Evolutionary conservation across 2,797 vertebrate genomes (phyloP).

Genomic region (Myiotriccus ornatus): DNA sequence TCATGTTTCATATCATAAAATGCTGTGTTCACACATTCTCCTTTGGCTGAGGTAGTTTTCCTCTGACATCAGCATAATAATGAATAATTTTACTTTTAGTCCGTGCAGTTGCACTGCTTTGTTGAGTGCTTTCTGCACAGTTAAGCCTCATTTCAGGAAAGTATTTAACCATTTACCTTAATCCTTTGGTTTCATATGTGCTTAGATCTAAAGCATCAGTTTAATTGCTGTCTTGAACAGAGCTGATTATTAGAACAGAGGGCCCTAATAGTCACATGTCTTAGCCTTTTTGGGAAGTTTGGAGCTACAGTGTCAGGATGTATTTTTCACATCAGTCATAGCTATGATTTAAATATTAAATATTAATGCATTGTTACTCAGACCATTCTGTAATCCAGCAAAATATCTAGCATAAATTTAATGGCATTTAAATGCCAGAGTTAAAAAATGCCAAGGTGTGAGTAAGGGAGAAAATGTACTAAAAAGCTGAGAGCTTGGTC

Average conservation of each 20-base stretch:
- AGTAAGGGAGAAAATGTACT: not conserved
- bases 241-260: not conserved
- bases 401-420: not conserved
- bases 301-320: not conserved
- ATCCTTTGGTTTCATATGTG: not conserved
- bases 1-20: constrained; percentile 7
- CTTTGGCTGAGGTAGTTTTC: constrained; percentile 22
- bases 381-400: not conserved
- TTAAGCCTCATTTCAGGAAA: not conserved
- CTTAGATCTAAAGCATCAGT: not conserved
- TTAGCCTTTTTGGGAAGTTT: constrained; percentile 31
- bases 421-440: not conserved
- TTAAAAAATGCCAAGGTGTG: not conserved
- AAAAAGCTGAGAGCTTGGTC: not conserved
- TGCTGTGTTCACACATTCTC: constrained; percentile 17
- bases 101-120: constrained; percentile 16
- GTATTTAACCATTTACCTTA: not conserved
- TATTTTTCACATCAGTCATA: constrained; percentile 31
- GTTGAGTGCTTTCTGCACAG: not conserved
- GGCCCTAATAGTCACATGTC: not conserved
- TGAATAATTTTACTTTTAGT: constrained; percentile 50
- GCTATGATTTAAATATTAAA: constrained; percentile 40
- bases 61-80: constrained; percentile 35
- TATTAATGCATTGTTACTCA: not conserved
- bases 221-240: constrained; percentile 2